Conservation (phyloP, 2,888 invertebrate genomes). For the Drosophila falleni region DNA sequence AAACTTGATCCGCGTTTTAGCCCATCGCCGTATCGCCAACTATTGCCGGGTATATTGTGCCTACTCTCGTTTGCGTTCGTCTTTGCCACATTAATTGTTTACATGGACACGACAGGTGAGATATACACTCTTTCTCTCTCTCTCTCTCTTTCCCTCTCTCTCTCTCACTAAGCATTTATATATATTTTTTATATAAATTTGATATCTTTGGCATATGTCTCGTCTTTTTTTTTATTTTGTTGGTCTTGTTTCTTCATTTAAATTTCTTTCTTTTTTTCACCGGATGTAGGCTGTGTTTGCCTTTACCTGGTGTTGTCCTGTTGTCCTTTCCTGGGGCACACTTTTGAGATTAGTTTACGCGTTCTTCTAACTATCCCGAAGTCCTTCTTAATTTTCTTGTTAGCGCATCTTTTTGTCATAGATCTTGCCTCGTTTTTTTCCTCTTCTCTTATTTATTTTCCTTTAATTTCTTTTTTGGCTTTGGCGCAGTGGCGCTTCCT, state of each 20-base stretch:
- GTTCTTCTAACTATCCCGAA: conserved; percentile 38
- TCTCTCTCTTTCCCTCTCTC: not conserved
- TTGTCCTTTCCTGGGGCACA: conserved; percentile 62
- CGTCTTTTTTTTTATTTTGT: conserved; percentile 30
- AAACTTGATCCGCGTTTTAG: conserved; percentile 84
- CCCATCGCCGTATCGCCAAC: conserved; percentile 85
- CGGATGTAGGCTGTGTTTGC: conserved; percentile 79
- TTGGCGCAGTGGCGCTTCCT: conserved; percentile 80
- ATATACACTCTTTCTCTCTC: not conserved
- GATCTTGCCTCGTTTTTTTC: conserved; percentile 47
- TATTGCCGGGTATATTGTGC: conserved; percentile 90
- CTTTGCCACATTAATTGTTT: conserved; percentile 91
- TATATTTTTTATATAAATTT: conserved; percentile 63
- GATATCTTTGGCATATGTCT: conserved; percentile 77
- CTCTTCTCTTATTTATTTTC: conserved; percentile 13
- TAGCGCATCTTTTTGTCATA: conserved; percentile 68
- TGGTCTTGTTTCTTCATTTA: conserved; percentile 34
- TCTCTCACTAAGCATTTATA: conserved; percentile 1
- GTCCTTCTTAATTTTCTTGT: conserved; percentile 5
- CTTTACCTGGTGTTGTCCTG: conserved; percentile 34
- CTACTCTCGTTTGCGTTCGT: conserved; percentile 92
- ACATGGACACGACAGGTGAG: conserved; percentile 93
- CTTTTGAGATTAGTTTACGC: conserved; percentile 81
- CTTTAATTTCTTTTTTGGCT: conserved; percentile 35
- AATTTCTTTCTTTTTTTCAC: conserved; percentile 51